These are phyloP conservation scores for Dipodomys stephensi DNA, from an alignment of 2,113 vertebrate genomes.

Conservation along the genomic window DNA sequence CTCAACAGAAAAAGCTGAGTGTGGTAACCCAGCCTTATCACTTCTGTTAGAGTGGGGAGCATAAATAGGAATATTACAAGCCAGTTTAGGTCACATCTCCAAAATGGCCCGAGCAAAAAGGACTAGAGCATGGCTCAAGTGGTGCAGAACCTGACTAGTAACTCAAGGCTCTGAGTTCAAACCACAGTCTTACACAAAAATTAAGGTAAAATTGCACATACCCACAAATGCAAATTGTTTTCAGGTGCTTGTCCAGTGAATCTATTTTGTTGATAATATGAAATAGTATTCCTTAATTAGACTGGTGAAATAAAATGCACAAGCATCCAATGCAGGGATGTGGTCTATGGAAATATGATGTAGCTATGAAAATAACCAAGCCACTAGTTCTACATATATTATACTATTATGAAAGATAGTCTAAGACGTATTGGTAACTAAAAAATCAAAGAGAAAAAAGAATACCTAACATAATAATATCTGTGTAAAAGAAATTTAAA, in stretches of 20 bases:
- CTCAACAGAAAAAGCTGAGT: no score
- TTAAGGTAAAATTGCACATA: not conserved
- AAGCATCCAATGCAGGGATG: not conserved
- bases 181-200: no score
- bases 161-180: no score
- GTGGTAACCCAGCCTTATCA: no score
- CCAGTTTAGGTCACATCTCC: no score
- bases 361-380: not conserved
- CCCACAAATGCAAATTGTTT: not conserved
- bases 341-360: not conserved
- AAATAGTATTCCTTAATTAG: not conserved
- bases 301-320: not conserved
- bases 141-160: no score
- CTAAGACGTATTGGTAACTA: not conserved
- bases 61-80: no score
- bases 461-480: not conserved
- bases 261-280: not conserved
- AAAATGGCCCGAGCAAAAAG: no score
- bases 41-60: no score
- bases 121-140: no score
- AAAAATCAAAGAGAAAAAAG: not conserved
- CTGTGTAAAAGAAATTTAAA: not conserved
- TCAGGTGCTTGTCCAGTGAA: not conserved
- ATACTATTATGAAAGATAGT: not conserved
- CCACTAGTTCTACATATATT: not conserved